Percentiles rank a stretch among this genome's conserved stretches.
Conservation (phyloP, 2,113 vertebrate genomes). For the Eulemur macaco region DNA sequence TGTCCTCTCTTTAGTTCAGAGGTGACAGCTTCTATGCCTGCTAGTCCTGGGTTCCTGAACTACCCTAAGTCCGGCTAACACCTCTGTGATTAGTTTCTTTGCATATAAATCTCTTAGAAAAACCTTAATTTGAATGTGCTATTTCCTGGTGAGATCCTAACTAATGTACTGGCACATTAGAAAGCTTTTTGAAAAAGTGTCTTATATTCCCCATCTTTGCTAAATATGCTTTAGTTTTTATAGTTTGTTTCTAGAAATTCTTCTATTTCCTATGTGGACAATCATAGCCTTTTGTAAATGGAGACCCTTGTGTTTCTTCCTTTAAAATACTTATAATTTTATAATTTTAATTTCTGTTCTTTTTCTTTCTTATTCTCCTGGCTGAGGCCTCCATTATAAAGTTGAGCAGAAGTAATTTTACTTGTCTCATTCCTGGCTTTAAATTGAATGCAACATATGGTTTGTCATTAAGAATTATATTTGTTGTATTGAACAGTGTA, state of each 20-base stretch:
- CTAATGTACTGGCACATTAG: neutral
- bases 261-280: neutral
- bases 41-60: no score
- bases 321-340: neutral
- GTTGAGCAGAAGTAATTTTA: neutral
- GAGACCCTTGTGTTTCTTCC: neutral
- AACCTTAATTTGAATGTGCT: neutral
- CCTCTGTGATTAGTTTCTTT: neutral
- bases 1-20: neutral
- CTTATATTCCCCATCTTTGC: neutral
- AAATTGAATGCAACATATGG: neutral
- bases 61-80: neutral
- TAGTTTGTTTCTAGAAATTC: constrained; percentile 1
- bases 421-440: neutral
- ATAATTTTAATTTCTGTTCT: neutral
- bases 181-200: neutral
- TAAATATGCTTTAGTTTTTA: neutral
- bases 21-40: neutral
- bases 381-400: neutral
- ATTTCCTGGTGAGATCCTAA: neutral
- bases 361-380: neutral
- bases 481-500: neutral
- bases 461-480: neutral
- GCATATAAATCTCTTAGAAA: neutral
- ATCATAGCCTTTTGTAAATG: neutral